Percentiles rank a stretch among this genome's conserved stretches.
These are phyloP conservation scores for Macrobrachium nipponense DNA, from an alignment of 1,140 invertebrate species.

Conservation along the genomic window DNA sequence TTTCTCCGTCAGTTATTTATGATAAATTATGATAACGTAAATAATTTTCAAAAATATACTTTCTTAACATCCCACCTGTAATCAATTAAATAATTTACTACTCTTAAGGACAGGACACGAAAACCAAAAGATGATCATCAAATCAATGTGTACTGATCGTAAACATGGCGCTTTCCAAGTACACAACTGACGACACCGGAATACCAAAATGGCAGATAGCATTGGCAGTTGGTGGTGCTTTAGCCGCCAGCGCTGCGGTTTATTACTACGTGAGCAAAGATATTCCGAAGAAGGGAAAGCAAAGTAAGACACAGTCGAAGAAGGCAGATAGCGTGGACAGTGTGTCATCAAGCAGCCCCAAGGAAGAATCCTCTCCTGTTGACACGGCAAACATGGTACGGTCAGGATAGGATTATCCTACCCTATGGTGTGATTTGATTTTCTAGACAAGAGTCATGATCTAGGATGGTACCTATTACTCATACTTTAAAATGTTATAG, in stretches of 20 bases:
- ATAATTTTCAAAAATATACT: too few species aligned
- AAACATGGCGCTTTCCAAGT: conserved; percentile 65
- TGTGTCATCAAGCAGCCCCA: conserved; percentile 3
- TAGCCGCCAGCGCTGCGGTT: conserved; percentile 77
- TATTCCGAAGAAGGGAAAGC: conserved; percentile 64
- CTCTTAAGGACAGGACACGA: too few species aligned
- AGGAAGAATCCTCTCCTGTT: not conserved
- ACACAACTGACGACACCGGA: conserved; percentile 25
- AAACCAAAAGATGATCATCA: not conserved
- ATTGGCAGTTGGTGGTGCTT: conserved; percentile 81
- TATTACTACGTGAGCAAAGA: conserved; percentile 83
- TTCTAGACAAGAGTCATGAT: too few species aligned
- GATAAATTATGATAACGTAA: too few species aligned
- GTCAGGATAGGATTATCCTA: too few species aligned
- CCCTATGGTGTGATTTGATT: too few species aligned
- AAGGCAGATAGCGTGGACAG: conserved; percentile 19
- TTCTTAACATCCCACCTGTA: too few species aligned
- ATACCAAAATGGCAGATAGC: conserved; percentile 80
- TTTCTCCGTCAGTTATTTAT: too few species aligned
- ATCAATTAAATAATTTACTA: too few species aligned
- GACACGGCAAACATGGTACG: conserved; percentile 11
- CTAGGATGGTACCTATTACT: too few species aligned
- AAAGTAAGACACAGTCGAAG: conserved; percentile 32
- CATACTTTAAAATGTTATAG: too few species aligned
- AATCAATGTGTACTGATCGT: conserved; percentile 16